These are phyloP conservation scores for Sebastes kiyomatsui DNA, from an alignment of 2,797 vertebrate genomes.

Conservation along the genomic window DNA sequence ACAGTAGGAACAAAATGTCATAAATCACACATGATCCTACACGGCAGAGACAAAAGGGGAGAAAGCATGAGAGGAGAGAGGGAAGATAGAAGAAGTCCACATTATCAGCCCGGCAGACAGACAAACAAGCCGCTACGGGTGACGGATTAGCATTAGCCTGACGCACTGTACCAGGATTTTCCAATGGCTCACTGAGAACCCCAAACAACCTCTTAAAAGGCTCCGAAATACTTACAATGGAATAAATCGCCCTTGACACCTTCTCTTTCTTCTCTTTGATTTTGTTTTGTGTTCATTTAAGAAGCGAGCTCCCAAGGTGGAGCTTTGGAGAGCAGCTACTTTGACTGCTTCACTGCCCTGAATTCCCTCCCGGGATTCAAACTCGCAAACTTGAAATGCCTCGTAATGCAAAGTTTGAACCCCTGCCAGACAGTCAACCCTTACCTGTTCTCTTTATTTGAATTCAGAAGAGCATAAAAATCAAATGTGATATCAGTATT, in stretches of 20 bases:
- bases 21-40: conserved; percentile 79
- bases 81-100: conserved; percentile 64
- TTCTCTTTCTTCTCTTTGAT: conserved; percentile 37
- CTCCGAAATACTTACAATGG: conserved; percentile 60
- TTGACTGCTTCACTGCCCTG: conserved; percentile 34
- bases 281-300: conserved; percentile 25
- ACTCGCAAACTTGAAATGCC: conserved; percentile 14
- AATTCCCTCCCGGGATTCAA: conserved; percentile 36
- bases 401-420: conserved; percentile 12
- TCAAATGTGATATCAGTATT: conserved; percentile 17
- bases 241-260: conserved; percentile 60
- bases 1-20: conserved; percentile 77
- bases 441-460: conserved; percentile 3
- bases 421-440: conserved; percentile 6
- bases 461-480: conserved; percentile 8
- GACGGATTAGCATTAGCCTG: conserved; percentile 77
- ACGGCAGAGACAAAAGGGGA: conserved; percentile 57
- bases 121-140: conserved; percentile 68
- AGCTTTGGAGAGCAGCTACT: conserved; percentile 18
- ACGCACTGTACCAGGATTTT: conserved; percentile 66
- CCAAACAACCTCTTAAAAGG: conserved; percentile 62
- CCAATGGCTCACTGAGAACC: conserved; percentile 60
- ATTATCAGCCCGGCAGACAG: conserved; percentile 74
- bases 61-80: conserved; percentile 48
- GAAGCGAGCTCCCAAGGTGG: conserved; percentile 23